phyloP scores from a whole-genome alignment of 2,888 invertebrate species.

The Clanis bilineata region DNA sequence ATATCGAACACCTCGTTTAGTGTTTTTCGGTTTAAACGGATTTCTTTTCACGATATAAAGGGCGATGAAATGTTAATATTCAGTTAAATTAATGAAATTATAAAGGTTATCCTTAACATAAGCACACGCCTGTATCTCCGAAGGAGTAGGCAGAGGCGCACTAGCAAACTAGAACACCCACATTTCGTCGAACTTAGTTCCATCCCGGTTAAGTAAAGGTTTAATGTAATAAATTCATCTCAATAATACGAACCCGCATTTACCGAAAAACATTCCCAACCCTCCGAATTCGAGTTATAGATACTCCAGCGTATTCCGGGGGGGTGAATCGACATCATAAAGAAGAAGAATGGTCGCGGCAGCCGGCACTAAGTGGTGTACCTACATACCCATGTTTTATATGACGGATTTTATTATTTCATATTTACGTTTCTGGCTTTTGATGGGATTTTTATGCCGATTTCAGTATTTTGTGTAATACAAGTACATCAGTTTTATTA shows the following conservation, averaged over 20 bases:
- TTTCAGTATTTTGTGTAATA: slow-evolving; percentile 11
- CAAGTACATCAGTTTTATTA: neutral
- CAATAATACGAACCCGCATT: slow-evolving; percentile 9
- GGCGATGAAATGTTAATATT: neutral
- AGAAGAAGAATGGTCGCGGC: slow-evolving; percentile 69
- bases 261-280: slow-evolving; percentile 1
- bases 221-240: neutral
- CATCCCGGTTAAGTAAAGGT: too few species aligned
- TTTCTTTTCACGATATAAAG: neutral
- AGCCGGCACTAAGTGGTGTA: slow-evolving; percentile 51
- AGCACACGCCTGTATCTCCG: too few species aligned
- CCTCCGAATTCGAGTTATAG: slow-evolving; percentile 17
- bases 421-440: slow-evolving; percentile 46
- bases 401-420: slow-evolving; percentile 54
- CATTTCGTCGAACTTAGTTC: too few species aligned
- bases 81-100: too few species aligned
- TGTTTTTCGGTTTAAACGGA: neutral
- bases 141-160: too few species aligned
- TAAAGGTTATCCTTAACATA: too few species aligned
- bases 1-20: neutral
- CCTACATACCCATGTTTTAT: slow-evolving; percentile 35
- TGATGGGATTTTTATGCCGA: slow-evolving; percentile 28
- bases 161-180: too few species aligned
- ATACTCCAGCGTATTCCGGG: slow-evolving; percentile 16
- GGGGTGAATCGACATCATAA: slow-evolving; percentile 62